phyloP scores from a whole-genome alignment of 2,113 vertebrate species.

The Edolisoma coerulescens region DNA sequence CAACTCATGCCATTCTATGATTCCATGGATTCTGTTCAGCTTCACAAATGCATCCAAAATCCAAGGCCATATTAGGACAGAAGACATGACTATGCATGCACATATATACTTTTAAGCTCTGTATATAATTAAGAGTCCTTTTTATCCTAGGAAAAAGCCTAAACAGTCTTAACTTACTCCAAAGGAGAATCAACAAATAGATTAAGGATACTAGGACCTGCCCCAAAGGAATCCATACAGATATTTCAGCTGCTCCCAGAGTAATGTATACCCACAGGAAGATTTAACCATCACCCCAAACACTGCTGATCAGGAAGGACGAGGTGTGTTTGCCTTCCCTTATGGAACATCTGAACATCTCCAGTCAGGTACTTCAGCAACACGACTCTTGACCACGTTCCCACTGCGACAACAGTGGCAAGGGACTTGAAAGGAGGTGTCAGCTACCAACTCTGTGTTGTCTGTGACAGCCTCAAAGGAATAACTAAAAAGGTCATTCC shows the following conservation, averaged over 20 bases:
- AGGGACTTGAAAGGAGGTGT: constrained; percentile 19
- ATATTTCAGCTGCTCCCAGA: background rate
- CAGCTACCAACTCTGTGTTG: background rate
- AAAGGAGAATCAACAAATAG: background rate
- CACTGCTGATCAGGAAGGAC: background rate
- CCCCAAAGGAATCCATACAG: background rate
- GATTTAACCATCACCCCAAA: background rate
- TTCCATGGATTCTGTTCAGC: background rate
- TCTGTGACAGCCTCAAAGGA: constrained; percentile 10
- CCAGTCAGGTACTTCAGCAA: background rate
- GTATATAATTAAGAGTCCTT: background rate
- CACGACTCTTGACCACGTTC: background rate
- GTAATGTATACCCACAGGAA: background rate
- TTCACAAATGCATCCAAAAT: background rate
- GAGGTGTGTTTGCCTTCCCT: background rate
- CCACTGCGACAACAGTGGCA: background rate
- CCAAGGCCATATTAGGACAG: background rate
- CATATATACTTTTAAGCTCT: background rate
- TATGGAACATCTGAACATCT: background rate
- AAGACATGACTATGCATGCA: background rate
- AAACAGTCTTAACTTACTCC: background rate
- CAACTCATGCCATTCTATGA: background rate
- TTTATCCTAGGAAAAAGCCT: background rate
- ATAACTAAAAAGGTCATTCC: constrained; percentile 30
- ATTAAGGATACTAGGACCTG: background rate